phyloP scores from a whole-genome alignment of 1,140 invertebrate genomes.

The Papilio machaon region DNA sequence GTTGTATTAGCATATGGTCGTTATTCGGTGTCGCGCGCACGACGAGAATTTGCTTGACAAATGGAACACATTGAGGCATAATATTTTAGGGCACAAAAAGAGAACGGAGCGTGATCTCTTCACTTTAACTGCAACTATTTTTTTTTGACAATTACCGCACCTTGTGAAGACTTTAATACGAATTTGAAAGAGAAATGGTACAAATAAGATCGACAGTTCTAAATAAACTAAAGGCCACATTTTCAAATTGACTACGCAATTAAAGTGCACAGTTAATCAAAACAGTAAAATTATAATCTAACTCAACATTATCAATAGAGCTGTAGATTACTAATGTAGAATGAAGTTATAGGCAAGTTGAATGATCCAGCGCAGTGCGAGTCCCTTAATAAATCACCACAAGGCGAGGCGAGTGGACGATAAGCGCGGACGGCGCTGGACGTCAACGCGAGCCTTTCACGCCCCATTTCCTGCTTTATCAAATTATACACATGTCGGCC shows the following conservation, averaged over 20 bases:
- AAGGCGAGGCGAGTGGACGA: background rate
- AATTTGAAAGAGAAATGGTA: no score
- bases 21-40: background rate
- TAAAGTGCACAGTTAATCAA: no score
- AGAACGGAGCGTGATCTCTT: background rate
- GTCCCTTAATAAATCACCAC: background rate
- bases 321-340: background rate
- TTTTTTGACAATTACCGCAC: background rate
- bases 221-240: no score
- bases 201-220: no score
- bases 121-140: background rate
- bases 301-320: background rate
- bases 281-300: no score
- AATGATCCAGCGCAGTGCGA: background rate
- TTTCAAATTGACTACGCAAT: no score
- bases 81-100: background rate
- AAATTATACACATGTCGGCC: background rate
- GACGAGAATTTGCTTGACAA: background rate
- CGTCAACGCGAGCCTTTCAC: background rate
- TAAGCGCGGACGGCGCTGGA: constrained; percentile 1
- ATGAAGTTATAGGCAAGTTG: background rate
- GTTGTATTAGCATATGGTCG: constrained; percentile 3
- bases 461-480: constrained; percentile 16
- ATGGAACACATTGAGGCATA: background rate
- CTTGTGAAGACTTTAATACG: no score